Evolutionary conservation across 2,113 vertebrate genomes (phyloP).

Genomic region (Anseranas semipalmata): DNA sequence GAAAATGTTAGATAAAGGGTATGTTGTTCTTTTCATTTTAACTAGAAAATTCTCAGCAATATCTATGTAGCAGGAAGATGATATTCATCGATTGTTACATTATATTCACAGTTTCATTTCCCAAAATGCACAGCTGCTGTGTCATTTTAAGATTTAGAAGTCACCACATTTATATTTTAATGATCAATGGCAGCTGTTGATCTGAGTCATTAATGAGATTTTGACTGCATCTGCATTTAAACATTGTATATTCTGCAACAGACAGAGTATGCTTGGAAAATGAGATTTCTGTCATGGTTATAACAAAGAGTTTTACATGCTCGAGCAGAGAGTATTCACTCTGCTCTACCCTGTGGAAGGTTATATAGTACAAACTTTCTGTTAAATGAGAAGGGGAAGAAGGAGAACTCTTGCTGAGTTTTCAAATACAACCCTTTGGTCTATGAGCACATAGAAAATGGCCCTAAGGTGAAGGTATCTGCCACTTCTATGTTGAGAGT

Average conservation of each 20-base stretch:
- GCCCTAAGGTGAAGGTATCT: not conserved
- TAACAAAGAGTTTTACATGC: constrained; percentile 25
- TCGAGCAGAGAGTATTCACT: not conserved
- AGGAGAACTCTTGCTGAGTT: not conserved
- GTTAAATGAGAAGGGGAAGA: not conserved
- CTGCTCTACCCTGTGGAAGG: not conserved
- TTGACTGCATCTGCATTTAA: constrained; percentile 46
- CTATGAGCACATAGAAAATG: not conserved
- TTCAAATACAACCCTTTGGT: not conserved
- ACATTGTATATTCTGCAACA: not conserved
- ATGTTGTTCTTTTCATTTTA: constrained; percentile 17
- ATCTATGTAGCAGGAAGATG: not conserved
- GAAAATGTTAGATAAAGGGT: constrained; percentile 22
- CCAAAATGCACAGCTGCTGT: constrained; percentile 15
- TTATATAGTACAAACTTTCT: not conserved
- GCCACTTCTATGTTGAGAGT: not conserved
- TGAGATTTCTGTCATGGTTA: constrained; percentile 37
- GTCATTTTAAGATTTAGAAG: constrained; percentile 48
- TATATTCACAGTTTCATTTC: constrained; percentile 16
- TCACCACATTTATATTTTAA: constrained; percentile 36
- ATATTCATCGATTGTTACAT: not conserved
- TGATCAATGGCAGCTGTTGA: constrained; percentile 47
- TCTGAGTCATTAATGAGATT: constrained; percentile 60
- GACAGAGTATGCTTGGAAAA: constrained; percentile 8
- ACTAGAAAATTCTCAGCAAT: not conserved